Evolutionary conservation across 1,140 invertebrate genomes (phyloP), one percentile per base, ranked within the genome.

Genomic region (Uloborus diversus): DNA sequence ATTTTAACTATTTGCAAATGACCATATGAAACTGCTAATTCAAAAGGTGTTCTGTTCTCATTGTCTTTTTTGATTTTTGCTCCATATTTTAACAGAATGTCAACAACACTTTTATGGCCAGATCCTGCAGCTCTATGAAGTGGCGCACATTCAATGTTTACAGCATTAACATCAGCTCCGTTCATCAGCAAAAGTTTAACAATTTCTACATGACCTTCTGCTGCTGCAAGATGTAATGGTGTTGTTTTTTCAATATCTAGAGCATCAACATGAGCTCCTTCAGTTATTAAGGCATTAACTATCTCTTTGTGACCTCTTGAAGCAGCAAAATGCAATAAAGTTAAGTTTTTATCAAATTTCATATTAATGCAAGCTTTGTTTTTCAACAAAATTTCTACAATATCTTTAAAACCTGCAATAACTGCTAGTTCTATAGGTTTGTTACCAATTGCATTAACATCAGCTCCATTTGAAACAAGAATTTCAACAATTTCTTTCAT

Each of bases 121-220:
- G 82, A 76, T 25, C 59, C 73, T 2, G 83, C 82, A 7, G 85
- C 84, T 49, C 84, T 83, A 64, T 87, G 86, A 3, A 87, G 79
- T 7, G 85, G 80, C 0, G 86, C 84, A 85, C 85, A 83, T 82
- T 5, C 20, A 27, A 3, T 23, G 49, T 71, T 17, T 37, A 25
- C 32, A 0, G 20, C 17, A 27, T 53, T 9, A 11, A 71, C 49
- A 37, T 71, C 32, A 28, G 69, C 69, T 25, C 57, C 37, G 14
- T 71, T 23, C n/a, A n/a, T 4, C 13, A 71, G 25, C 11, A 71
- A 30, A 57, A 57, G 7, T n/a, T 32, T 9, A 25, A 32, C 57
- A n/a, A 62, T 35, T 27, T 35, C 37, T 0, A 85, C 85, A 64
- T 86, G 86, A 4, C 86, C 85, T 53, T 83, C 70, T 28, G 61